Evolutionary conservation across 2,797 vertebrate genomes (phyloP).

Genomic region (Anguilla anguilla): DNA sequence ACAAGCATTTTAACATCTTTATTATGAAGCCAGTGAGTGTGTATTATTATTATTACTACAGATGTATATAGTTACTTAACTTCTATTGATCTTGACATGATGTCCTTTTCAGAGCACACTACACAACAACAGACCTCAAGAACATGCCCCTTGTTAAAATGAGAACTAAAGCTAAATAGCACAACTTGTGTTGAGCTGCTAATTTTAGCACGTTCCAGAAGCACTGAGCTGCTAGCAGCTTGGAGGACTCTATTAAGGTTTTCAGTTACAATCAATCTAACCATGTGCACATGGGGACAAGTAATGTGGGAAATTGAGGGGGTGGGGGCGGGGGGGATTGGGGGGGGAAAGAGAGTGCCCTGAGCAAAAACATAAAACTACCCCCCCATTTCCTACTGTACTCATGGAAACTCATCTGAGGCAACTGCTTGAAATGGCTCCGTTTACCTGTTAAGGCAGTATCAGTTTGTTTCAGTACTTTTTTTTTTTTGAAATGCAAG

Average conservation of each 20-base stretch:
- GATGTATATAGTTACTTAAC: background rate
- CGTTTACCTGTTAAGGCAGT: background rate
- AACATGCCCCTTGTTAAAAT: conserved; percentile 24
- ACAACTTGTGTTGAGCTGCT: conserved; percentile 23
- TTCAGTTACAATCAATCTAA: conserved; percentile 50
- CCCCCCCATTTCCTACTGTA: too few relatives aligned
- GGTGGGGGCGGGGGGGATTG: background rate
- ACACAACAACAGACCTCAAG: conserved; percentile 23
- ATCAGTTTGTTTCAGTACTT: background rate
- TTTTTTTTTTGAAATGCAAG: too few relatives aligned
- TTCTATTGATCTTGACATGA: background rate
- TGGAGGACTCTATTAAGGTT: conserved; percentile 39
- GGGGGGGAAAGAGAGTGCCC: background rate
- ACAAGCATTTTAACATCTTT: background rate
- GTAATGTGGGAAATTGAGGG: conserved; percentile 46
- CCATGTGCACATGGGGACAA: conserved; percentile 31
- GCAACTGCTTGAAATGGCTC: background rate
- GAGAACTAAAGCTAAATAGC: conserved; percentile 24
- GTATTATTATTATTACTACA: background rate
- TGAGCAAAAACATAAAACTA: conserved; percentile 6
- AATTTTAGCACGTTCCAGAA: conserved; percentile 33
- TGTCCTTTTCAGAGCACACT: conserved; percentile 18
- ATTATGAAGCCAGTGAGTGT: background rate
- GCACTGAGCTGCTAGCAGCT: conserved; percentile 21
- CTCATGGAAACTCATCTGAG: background rate